Evolutionary conservation across 2,797 vertebrate genomes (phyloP).

Genomic region (Poecilia velifera): DNA sequence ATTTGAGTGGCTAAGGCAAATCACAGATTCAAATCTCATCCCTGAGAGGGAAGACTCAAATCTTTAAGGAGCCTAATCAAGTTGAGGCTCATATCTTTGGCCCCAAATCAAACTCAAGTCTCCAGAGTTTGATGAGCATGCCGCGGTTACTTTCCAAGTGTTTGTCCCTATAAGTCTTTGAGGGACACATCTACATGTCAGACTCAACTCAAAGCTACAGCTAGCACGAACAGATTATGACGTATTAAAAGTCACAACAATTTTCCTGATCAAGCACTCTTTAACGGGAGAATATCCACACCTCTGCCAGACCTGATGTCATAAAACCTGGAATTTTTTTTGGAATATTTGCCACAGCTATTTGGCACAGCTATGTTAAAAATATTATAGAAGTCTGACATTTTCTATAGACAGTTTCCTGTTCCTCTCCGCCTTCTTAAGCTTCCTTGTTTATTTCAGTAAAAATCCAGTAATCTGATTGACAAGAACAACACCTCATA

Average conservation of each 20-base stretch:
- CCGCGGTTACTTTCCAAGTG: too few species aligned
- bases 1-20: background rate
- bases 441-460: background rate
- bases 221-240: background rate
- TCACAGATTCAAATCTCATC: background rate
- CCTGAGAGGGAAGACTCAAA: background rate
- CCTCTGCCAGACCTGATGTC: background rate
- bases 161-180: background rate
- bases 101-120: background rate
- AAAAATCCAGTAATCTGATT: background rate
- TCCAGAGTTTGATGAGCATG: background rate
- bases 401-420: background rate
- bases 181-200: background rate
- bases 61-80: background rate
- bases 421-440: background rate
- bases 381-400: background rate
- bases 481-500: constrained; percentile 4
- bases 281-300: background rate
- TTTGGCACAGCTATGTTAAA: background rate
- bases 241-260: background rate
- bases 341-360: too few species aligned
- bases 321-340: background rate
- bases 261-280: background rate
- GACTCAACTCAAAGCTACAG: background rate
- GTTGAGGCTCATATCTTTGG: background rate